These are phyloP conservation scores for Andricus curvator DNA, from an alignment of 2,888 invertebrate genomes.

Conservation along the genomic window DNA sequence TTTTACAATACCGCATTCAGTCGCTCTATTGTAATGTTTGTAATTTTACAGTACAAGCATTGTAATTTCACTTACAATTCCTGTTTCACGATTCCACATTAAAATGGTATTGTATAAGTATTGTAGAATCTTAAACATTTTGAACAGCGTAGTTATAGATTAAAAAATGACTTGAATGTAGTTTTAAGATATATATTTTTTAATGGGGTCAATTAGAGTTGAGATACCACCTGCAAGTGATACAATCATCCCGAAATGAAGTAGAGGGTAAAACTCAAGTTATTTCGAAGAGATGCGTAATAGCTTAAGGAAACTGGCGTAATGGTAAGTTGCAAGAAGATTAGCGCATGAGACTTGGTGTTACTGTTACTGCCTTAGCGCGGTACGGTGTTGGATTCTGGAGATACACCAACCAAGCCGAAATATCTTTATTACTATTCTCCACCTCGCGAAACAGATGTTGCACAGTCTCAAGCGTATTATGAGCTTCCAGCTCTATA, in stretches of 20 bases:
- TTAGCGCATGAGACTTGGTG: background rate
- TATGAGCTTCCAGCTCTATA: conserved; percentile 18
- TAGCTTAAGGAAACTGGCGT: conserved; percentile 19
- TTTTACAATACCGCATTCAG: too few relatives aligned
- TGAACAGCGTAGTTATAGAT: too few relatives aligned
- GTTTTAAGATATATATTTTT: background rate
- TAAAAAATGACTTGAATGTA: too few relatives aligned
- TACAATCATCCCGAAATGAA: conserved; percentile 23
- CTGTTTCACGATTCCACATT: too few relatives aligned
- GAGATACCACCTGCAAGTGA: conserved; percentile 5
- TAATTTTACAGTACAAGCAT: too few relatives aligned
- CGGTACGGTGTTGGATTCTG: background rate
- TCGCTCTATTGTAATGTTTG: too few relatives aligned
- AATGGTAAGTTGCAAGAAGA: conserved; percentile 21
- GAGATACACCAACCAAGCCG: background rate
- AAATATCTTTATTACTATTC: conserved; percentile 25
- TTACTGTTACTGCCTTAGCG: conserved; percentile 12
- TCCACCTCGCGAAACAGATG: conserved; percentile 34
- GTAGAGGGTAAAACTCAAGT: conserved; percentile 7
- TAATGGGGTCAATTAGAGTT: conserved; percentile 8
- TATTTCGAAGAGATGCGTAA: background rate
- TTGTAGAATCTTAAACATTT: too few relatives aligned
- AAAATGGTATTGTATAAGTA: too few relatives aligned
- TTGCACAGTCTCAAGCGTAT: conserved; percentile 5
- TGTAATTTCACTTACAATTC: too few relatives aligned